Base-by-base conservation (phyloP, 2,113 vertebrate genomes). In the Clarias macrocephalus region DNA sequence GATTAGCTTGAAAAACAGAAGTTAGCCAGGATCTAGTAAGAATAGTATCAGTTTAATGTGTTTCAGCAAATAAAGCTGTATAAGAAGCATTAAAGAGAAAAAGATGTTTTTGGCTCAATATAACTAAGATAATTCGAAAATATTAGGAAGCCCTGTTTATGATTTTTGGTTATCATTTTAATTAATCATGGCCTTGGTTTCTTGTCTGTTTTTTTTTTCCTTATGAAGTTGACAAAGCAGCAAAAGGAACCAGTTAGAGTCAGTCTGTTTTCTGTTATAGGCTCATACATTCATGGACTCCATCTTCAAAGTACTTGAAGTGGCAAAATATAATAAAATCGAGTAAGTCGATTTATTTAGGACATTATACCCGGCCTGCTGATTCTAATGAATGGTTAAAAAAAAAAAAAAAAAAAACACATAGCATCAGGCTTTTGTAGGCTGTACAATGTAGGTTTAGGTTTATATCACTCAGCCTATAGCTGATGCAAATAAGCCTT, bases 401-500 rank as follows among this genome's bases (percentile, higher is more conserved):
- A 52, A 23, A 42, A 84, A 84, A 87, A 82, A 85, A 52, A 12
- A 5, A 42, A 42, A 6, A 48, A 86, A 83, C 83, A 80, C 62
- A 19, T 63, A 83, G 63, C 82, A 83, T 68, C 48, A 54, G n/a
- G 23, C 33, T 81, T 62, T 42, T 82, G 62, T 76, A 56, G 80
- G 42, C 16, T 59, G 54, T 81, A 73, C 52, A 72, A 82, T 82
- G 57, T 82, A 82, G 56, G 25, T 87, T 33, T 56, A 66, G 56
- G 21, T 73, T 66, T 84, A 72, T 76, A 85, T 85, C 82, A 81
- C 59, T 81, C 33, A 81, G 79, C 77, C 68, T 73, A 59, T 75
- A 79, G 62, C 85, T 59, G 21, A 82, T 87, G 73, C 85, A 86
- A 87, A 89, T 62, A 85, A 83, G 83, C 65, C 89, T 88, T 87